Evolutionary conservation across 2,797 vertebrate species (phyloP).

Genomic region (Melanotaenia boesemani): DNA sequence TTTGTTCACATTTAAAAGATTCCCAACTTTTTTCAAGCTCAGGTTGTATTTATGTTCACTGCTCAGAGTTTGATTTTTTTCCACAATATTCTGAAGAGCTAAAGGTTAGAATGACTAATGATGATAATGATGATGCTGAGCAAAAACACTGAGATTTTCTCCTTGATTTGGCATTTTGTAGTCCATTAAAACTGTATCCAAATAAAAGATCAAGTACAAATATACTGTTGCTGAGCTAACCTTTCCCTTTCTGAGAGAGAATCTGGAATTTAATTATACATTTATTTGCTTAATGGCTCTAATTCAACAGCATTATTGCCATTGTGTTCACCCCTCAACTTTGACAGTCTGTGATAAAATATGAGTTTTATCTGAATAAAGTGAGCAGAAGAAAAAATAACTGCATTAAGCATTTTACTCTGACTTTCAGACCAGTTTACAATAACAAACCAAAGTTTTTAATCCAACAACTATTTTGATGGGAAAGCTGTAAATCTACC

Average conservation of each 20-base stretch:
- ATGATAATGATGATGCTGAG: neutral
- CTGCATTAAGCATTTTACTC: neutral
- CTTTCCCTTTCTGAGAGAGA: neutral
- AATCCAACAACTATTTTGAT: neutral
- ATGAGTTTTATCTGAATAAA: neutral
- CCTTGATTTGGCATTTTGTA: neutral
- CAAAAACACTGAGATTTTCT: neutral
- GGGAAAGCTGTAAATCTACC: neutral
- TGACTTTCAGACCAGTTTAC: neutral
- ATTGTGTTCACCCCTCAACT: neutral
- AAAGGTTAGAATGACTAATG: neutral
- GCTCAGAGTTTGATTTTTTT: neutral
- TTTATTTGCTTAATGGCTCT: neutral
- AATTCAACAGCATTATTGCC: neutral
- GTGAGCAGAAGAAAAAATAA: neutral
- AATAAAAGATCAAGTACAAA: neutral
- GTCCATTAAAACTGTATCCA: neutral
- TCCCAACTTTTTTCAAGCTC: neutral
- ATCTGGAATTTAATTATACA: constrained; percentile 1
- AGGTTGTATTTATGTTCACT: neutral
- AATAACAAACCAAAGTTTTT: neutral
- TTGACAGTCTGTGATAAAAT: neutral
- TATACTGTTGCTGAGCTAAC: neutral
- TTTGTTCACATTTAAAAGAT: no score
- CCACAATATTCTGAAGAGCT: neutral